Base-by-base conservation (phyloP, 2,113 vertebrate species). In the Gila orcuttii region DNA sequence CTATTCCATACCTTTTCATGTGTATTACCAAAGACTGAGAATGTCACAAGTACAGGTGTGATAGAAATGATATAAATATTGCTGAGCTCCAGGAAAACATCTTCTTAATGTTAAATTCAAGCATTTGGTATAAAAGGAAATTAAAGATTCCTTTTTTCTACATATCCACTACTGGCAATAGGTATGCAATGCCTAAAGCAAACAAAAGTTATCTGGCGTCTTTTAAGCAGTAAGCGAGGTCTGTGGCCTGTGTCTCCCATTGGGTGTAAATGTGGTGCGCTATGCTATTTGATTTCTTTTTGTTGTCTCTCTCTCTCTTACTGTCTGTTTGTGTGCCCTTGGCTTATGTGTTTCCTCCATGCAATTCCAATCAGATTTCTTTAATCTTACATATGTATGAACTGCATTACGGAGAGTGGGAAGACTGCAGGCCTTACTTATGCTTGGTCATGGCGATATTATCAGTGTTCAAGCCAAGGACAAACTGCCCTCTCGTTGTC, bases 311-410 rank as follows among this genome's bases (percentile, higher is more conserved):
- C 42, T n/a, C 42, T 59, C 47, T 64, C 52, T 28, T 12, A 66
- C 55, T 28, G 15, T 78, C 69, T 79, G 36, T 52, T 68, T 62
- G 80, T 60, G 60, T 62, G 59, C 52, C 60, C 80, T 66, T 64
- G 2, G 59, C 79, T 79, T 50, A 31, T 69, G 59, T 47, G 79
- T 86, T 83, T 82, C 74, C 50, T 86, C 86, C 78, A 78, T 71
- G 50, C 64, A 69, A 50, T 74, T 82, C 71, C 66, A 83, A 80
- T 80, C 75, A 84, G 79, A 21, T 19, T 75, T 86, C 82, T 64
- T 42, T 64, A 68, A 83, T 88, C 15, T 28, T 89, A 77, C 88
- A 91, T 89, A 86, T 87, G 75, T 47, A 90, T 88, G 87, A 79
- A 80, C 52, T 50, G 28, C 64, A 71, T 36, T 83, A 28, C 73